Evolutionary conservation across 2,113 vertebrate genomes (phyloP), one percentile per base, ranked within the genome.

Genomic region (Coregonus clupeaformis): DNA sequence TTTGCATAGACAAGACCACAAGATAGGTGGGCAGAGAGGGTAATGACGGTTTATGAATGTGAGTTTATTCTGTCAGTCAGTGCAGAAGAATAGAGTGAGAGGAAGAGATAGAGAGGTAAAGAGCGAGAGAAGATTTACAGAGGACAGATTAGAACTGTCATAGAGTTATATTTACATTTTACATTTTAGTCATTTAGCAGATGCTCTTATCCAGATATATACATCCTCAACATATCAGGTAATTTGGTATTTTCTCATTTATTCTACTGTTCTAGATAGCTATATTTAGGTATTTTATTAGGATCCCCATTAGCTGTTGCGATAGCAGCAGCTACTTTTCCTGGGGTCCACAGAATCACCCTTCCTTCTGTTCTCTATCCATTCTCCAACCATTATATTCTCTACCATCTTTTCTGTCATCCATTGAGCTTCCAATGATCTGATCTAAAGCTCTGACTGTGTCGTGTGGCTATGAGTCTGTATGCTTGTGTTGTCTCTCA

Each of bases 1-100:
- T 92, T 92, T 92, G 82, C 88, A 83, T 79, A 91, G 86, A 87
- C 81, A 76, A 73, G 74, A 64, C 60, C 57, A 45, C 22, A 67
- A 75, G 74, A 85, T 80, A 76, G 78, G 75, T 68, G 68, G 77
- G 60, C 27, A 77, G 78, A 80, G 49, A 85, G 82, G 85, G 85
- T 87, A 80, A 83, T 82, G 77, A 80, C 72, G 74, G 89, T 88
- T 89, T 88, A 90, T 90, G 80, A 88, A 87, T 83, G 73, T 77
- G 69, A 45, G 80, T 88, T 85, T 73, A 76, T 71, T 82, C 82
- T 82, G 74, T 83, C 82, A 82, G 75, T 57, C 60, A 71, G 66
- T 70, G 64, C 73, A 85, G 77, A 68, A 25, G 62, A 27, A 32
- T 24, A 73, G 71, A 71, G 7, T 12, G 27, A 57, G 52, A 42